Percentiles rank a stretch among this genome's conserved stretches.
These are phyloP conservation scores for Notechis scutatus DNA, from an alignment of 2,113 vertebrate species.

Conservation along the genomic window DNA sequence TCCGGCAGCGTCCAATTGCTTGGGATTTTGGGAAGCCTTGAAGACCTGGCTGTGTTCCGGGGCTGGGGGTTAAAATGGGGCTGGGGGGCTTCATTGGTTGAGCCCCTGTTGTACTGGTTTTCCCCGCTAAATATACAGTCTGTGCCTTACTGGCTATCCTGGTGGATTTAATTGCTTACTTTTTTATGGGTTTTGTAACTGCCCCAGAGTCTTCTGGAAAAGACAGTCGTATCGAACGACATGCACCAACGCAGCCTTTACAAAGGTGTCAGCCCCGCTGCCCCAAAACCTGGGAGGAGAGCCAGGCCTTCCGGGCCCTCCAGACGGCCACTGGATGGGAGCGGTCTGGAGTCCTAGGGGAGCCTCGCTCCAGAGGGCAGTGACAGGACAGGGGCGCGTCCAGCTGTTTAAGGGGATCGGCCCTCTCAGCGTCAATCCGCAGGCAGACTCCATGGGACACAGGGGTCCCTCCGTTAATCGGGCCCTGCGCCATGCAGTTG, in stretches of 20 bases:
- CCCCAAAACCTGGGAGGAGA: background rate
- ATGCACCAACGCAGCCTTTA: accelerated
- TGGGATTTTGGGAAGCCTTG: background rate
- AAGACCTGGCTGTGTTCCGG: background rate
- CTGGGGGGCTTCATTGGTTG: background rate
- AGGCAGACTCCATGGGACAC: background rate
- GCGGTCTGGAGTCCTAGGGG: background rate
- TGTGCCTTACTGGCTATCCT: background rate
- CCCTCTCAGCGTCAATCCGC: background rate
- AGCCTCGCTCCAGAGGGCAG: background rate
- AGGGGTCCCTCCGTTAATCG: background rate
- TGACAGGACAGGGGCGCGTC: background rate
- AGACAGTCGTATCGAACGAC: background rate
- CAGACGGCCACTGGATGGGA: background rate
- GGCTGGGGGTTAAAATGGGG: background rate
- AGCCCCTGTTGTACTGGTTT: background rate
- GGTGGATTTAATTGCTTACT: background rate
- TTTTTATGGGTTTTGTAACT: background rate
- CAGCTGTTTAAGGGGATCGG: background rate
- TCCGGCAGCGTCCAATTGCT: background rate
- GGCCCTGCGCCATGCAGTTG: background rate
- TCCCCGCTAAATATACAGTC: too few species aligned
- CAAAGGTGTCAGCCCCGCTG: background rate
- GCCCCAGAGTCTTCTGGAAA: background rate
- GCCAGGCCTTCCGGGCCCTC: background rate